Evolutionary conservation across 2,113 vertebrate species (phyloP), one percentile per base, ranked within the genome.

Genomic region (Serilophus lunatus): DNA sequence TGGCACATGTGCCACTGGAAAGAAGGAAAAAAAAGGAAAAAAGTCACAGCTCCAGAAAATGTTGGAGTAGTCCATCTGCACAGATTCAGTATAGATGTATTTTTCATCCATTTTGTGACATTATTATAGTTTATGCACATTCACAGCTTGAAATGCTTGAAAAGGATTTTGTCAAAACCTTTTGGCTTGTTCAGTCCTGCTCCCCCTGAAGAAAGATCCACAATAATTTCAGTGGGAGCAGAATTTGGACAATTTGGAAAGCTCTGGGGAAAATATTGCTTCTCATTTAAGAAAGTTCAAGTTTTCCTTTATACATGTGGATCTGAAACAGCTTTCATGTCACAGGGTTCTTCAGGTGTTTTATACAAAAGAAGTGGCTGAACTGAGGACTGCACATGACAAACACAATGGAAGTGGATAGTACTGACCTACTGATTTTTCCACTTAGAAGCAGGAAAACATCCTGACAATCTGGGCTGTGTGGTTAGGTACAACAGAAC

Each of bases 41-140:
- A 42, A 93, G 75, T 64, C 79, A 88, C 68, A 95, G 94, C 80
- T 89, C 79, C 79, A 94, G 90, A 36, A 72, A 96, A 96, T 60
- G 79, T 36, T 0, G 0, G 71, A 74, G 93, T 25, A 60, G 69
- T 79, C 93, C 90, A 91, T 94, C 94, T 96, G 94, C 50, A 90
- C 12, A 35, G 28, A 74, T 56, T 81, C 72, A 56, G 44, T 13
- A n/a, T 20, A 79, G 75, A 29, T 69, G 33, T 6, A 61, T 77
- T 86, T 54, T 71, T 54, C 88, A 94, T 71, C 86, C 94, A 92
- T 96, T 93, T 86, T 70, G 47, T 47, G 72, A 63, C 60, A 63
- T 63, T 65, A 49, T 29, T 82, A 18, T 4, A 59, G 24, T 25
- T 81, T 14, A 33, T 18, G 24, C 64, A 92, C 7, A 19, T 17